phyloP scores from a whole-genome alignment of 2,113 vertebrate species.

The Columba janthina region DNA sequence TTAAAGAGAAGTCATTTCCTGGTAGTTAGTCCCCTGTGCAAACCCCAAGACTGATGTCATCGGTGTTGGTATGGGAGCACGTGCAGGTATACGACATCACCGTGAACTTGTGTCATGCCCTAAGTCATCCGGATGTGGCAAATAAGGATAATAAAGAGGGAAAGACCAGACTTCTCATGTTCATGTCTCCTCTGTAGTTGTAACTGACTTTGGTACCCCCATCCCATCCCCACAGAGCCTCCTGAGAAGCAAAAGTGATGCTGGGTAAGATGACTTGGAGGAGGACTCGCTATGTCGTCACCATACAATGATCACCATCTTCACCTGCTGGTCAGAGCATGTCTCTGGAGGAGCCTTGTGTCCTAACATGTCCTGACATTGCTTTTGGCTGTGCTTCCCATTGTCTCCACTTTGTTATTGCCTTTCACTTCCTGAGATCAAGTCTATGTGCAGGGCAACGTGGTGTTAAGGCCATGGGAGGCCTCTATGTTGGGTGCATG shows the following conservation, averaged over 20 bases:
- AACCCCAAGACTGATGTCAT: slow-evolving; percentile 18
- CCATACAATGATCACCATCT: background rate
- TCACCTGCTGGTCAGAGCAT: background rate
- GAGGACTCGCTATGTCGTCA: fast-evolving
- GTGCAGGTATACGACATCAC: slow-evolving; percentile 5
- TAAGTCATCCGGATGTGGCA: background rate
- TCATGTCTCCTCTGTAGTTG: background rate
- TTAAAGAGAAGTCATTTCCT: slow-evolving; percentile 58
- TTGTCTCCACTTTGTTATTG: background rate
- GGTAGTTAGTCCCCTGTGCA: slow-evolving; percentile 11
- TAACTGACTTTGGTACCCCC: background rate
- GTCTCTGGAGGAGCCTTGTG: background rate
- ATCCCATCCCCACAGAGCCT: background rate
- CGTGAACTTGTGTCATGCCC: background rate
- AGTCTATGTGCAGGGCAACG: background rate
- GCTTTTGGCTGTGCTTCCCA: background rate
- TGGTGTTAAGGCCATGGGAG: background rate
- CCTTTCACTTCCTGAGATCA: background rate
- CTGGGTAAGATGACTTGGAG: background rate
- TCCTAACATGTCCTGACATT: background rate
- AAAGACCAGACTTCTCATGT: background rate
- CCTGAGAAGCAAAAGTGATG: background rate
- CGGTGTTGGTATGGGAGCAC: background rate
- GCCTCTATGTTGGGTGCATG: fast-evolving
- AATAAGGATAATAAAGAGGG: background rate